Evolutionary conservation across 2,888 invertebrate genomes (phyloP).

Genomic region (Drosophila falleni): DNA sequence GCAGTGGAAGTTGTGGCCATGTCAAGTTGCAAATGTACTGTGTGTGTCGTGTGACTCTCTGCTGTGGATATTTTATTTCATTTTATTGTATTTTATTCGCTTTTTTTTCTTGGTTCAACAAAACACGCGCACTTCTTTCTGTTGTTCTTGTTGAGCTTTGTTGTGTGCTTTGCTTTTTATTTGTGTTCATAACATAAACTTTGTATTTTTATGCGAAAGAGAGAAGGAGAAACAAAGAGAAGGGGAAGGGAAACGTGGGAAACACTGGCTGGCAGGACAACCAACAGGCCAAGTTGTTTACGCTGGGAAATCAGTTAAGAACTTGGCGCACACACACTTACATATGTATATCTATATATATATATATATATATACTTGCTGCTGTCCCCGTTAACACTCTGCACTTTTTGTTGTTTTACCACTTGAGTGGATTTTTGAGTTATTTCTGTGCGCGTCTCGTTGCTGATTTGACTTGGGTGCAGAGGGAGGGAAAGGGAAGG

Average conservation of each 20-base stretch:
- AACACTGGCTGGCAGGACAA: slow-evolving; percentile 47
- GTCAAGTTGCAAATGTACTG: slow-evolving; percentile 77
- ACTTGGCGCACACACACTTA: slow-evolving; percentile 36
- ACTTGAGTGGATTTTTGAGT: slow-evolving; percentile 82
- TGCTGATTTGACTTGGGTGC: slow-evolving; percentile 55
- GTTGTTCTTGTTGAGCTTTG: slow-evolving; percentile 62
- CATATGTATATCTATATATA: slow-evolving; percentile 14
- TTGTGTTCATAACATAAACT: slow-evolving; percentile 81
- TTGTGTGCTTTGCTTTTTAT: slow-evolving; percentile 70
- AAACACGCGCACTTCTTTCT: slow-evolving; percentile 53
- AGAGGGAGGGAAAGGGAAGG: slow-evolving; percentile 17
- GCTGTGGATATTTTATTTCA: slow-evolving; percentile 72
- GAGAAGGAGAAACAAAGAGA: slow-evolving; percentile 28
- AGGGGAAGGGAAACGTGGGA: slow-evolving; percentile 21
- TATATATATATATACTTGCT: slow-evolving; percentile 32
- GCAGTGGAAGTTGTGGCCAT: slow-evolving; percentile 54
- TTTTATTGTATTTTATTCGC: slow-evolving; percentile 77
- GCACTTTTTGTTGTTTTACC: slow-evolving; percentile 69
- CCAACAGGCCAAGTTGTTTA: slow-evolving; percentile 73
- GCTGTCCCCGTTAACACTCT: slow-evolving; percentile 64
- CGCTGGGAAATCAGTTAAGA: slow-evolving; percentile 79
- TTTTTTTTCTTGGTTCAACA: slow-evolving; percentile 64
- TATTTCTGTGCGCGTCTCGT: slow-evolving; percentile 60
- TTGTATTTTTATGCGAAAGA: slow-evolving; percentile 75
- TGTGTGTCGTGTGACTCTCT: slow-evolving; percentile 41